These are phyloP conservation scores for Grallaria varia DNA, from an alignment of 2,113 vertebrate species.

Conservation along the genomic window DNA sequence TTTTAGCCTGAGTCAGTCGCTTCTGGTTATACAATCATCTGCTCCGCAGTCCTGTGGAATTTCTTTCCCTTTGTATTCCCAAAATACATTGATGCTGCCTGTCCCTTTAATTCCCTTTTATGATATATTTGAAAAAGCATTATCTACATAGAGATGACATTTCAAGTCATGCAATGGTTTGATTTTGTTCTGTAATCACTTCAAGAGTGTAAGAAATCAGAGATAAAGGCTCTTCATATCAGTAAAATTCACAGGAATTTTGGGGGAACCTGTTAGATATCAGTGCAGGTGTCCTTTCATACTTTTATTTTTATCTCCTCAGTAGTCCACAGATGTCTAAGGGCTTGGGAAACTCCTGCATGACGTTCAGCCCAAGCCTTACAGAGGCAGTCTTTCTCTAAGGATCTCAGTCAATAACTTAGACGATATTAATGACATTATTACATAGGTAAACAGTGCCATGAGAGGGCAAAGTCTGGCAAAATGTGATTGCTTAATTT, in stretches of 20 bases:
- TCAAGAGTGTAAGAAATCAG: background rate
- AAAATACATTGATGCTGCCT: background rate
- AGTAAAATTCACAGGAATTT: background rate
- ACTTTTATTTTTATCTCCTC: background rate
- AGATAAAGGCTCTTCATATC: background rate
- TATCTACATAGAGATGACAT: background rate
- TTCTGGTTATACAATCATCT: slow-evolving; percentile 16
- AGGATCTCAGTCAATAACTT: background rate
- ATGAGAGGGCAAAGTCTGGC: background rate
- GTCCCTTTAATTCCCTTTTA: background rate
- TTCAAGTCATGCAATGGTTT: background rate
- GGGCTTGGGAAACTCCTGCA: background rate
- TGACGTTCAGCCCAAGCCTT: background rate
- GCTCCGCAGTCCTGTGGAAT: background rate
- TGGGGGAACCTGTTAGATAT: fast-evolving
- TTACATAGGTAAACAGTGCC: background rate
- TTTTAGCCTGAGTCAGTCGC: background rate
- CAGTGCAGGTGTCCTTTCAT: background rate
- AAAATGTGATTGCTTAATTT: background rate
- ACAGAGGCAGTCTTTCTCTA: background rate
- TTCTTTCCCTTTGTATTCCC: background rate
- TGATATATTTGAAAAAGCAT: background rate
- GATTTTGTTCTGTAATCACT: background rate
- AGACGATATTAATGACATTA: background rate
- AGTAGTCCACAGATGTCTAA: background rate